phyloP scores from a whole-genome alignment of 1,140 invertebrate species.

The Habropoda laboriosa region DNA sequence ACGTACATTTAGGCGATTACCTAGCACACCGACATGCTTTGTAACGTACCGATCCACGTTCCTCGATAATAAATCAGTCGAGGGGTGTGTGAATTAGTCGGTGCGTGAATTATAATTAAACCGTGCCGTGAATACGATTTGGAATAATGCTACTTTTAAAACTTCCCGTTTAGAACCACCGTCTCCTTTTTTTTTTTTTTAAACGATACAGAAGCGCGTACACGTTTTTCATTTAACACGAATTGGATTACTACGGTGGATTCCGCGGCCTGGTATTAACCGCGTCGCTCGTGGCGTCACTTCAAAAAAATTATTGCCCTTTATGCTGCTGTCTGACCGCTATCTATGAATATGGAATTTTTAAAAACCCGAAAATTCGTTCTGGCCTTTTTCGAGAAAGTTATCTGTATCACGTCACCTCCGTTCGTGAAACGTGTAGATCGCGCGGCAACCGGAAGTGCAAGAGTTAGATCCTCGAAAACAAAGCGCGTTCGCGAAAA shows the following conservation, averaged over 20 bases:
- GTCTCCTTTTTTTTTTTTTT: background rate
- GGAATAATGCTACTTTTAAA: background rate
- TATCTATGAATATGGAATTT: background rate
- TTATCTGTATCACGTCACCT: too few species aligned
- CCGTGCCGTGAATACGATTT: background rate
- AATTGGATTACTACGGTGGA: constrained; percentile 11
- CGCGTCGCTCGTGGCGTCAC: background rate
- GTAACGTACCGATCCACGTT: too few species aligned
- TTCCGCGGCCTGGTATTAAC: background rate
- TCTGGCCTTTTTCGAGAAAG: too few species aligned
- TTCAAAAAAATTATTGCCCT: constrained; percentile 19
- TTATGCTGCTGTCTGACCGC: background rate
- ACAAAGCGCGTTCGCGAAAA: too few species aligned
- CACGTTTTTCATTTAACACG: constrained; percentile 23
- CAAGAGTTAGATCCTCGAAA: too few species aligned
- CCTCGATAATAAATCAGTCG: background rate
- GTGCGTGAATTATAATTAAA: too few species aligned
- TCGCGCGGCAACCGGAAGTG: too few species aligned
- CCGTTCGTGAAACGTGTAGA: too few species aligned
- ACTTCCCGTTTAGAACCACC: background rate
- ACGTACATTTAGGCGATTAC: too few species aligned
- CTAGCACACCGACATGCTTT: too few species aligned
- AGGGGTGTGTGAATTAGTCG: too few species aligned
- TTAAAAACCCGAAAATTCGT: too few species aligned
- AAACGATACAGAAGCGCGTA: background rate